Evolutionary conservation across 2,888 invertebrate genomes (phyloP).

Genomic region (Ditylenchus weischeri): DNA sequence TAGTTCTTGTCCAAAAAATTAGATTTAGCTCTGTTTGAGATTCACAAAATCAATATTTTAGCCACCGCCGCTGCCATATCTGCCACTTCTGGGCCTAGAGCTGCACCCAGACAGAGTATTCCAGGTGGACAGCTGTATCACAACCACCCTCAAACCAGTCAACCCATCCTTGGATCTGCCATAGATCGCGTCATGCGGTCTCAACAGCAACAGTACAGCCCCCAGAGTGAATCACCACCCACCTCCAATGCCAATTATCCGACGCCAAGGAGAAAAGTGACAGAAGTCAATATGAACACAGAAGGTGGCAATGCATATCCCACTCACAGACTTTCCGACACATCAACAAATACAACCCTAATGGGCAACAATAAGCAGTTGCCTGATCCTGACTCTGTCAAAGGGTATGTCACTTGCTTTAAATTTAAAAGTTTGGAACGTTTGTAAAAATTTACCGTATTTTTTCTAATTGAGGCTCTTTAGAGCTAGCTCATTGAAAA

Average conservation of each 20-base stretch:
- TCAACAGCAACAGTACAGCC: background rate
- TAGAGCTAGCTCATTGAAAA: too few relatives aligned
- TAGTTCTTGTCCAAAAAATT: too few relatives aligned
- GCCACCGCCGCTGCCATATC: too few relatives aligned
- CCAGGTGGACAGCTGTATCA: background rate
- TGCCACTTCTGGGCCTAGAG: too few relatives aligned
- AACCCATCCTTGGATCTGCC: too few relatives aligned
- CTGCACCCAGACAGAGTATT: too few relatives aligned
- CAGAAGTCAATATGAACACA: conserved; percentile 1
- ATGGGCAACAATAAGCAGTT: background rate
- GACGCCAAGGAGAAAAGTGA: background rate
- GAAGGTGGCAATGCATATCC: background rate
- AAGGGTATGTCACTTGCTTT: background rate
- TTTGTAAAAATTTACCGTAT: background rate
- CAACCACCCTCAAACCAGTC: background rate
- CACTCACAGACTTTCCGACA: background rate
- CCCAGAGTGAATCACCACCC: conserved; percentile 2
- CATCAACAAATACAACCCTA: background rate
- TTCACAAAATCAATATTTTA: too few relatives aligned
- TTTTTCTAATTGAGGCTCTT: background rate
- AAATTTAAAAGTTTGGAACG: too few relatives aligned
- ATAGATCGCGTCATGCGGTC: background rate
- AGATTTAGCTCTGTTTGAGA: too few relatives aligned
- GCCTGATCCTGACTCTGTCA: conserved; percentile 7
- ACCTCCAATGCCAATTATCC: conserved; percentile 1